Conservation (phyloP, 2,888 invertebrate species). For the Hyposoter didymator region DNA sequence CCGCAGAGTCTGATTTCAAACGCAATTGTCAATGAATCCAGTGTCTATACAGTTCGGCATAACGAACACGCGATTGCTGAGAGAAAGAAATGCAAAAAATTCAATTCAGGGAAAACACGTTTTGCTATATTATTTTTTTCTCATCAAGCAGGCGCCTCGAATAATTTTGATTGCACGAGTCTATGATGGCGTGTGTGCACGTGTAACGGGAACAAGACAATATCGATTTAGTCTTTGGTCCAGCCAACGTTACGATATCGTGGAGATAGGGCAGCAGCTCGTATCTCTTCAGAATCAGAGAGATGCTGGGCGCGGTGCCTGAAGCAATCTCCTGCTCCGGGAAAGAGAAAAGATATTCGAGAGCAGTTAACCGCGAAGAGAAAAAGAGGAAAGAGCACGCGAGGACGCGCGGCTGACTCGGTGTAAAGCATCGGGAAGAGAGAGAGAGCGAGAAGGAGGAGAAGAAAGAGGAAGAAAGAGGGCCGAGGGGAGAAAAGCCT, state of each 20-base stretch:
- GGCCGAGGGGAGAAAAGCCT: constrained; percentile 41
- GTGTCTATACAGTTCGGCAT: constrained; percentile 28
- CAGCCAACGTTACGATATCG: constrained; percentile 75
- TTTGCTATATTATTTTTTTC: too few relatives aligned
- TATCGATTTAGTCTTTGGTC: constrained; percentile 65
- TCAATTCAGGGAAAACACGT: too few relatives aligned
- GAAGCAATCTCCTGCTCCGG: constrained; percentile 52
- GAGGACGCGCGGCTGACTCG: constrained; percentile 10
- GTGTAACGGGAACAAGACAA: constrained; percentile 8
- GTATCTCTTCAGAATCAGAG: constrained; percentile 75
- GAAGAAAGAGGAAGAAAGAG: constrained; percentile 6
- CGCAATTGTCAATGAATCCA: constrained; percentile 62
- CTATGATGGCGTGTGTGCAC: background rate
- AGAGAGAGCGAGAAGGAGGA: background rate
- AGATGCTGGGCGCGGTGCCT: constrained; percentile 71
- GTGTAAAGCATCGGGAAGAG: background rate
- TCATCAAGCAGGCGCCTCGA: too few relatives aligned
- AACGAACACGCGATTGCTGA: background rate
- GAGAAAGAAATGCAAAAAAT: too few relatives aligned
- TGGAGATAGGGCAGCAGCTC: constrained; percentile 72
- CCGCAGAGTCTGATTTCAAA: constrained; percentile 39
- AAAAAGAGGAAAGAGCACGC: constrained; percentile 22
- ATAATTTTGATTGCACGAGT: background rate
- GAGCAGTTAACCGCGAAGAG: constrained; percentile 70
- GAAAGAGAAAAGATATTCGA: constrained; percentile 51